These are phyloP conservation scores for Caradrina kadenii DNA, from an alignment of 2,888 invertebrate species.

Conservation along the genomic window DNA sequence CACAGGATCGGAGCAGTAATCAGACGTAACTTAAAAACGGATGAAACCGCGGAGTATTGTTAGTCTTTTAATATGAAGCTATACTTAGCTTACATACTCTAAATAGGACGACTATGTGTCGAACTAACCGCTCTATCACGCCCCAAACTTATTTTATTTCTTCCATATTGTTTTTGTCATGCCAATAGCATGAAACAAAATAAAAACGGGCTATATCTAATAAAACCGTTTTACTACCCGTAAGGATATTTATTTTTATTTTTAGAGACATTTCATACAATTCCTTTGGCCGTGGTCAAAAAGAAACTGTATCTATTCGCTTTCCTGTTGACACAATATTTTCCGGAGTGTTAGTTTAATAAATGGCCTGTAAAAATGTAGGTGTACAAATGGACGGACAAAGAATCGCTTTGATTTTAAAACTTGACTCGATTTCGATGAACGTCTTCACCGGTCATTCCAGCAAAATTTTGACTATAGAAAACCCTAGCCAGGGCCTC, in stretches of 20 bases:
- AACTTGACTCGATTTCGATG: not conserved
- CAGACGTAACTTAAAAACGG: too few species aligned
- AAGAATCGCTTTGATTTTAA: not conserved
- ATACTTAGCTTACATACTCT: too few species aligned
- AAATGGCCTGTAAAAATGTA: conserved; percentile 23
- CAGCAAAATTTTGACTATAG: too few species aligned
- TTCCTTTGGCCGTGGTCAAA: conserved; percentile 17
- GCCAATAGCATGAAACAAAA: conserved; percentile 13
- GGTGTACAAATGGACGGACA: not conserved
- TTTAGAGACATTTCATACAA: conserved; percentile 20
- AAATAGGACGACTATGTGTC: too few species aligned
- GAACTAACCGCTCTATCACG: too few species aligned
- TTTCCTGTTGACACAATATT: conserved; percentile 41
- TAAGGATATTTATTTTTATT: conserved; percentile 20
- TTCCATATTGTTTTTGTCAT: conserved; percentile 41
- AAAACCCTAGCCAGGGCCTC: too few species aligned
- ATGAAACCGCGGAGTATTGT: too few species aligned
- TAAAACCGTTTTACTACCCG: conserved; percentile 16
- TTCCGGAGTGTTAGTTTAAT: conserved; percentile 32
- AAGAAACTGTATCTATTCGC: conserved; percentile 17
- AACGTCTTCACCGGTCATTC: too few species aligned
- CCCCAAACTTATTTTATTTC: conserved; percentile 9
- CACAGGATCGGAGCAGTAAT: too few species aligned
- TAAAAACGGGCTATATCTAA: conserved; percentile 39
- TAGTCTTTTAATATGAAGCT: too few species aligned